phyloP scores from a whole-genome alignment of 2,888 invertebrate species.

The Agrypnus murinus region DNA sequence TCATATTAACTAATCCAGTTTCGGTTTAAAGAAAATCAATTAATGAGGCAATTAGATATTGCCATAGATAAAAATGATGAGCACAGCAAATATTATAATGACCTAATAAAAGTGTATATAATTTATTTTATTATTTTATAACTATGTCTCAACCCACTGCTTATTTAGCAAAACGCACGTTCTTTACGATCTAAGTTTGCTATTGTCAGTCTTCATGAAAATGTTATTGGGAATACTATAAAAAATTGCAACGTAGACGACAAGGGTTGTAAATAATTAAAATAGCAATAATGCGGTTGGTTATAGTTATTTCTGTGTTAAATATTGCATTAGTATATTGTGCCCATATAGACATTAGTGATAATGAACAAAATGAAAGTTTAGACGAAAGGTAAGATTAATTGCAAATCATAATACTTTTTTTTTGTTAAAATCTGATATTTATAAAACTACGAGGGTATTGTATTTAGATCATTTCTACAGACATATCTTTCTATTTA shows the following conservation, averaged over 20 bases:
- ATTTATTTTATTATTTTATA: conserved; percentile 32
- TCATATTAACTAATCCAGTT: conserved; percentile 19
- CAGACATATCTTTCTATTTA: too few relatives aligned
- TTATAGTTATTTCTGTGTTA: conserved; percentile 22
- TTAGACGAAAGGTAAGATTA: too few relatives aligned
- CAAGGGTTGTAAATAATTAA: background rate
- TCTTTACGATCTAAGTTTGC: background rate
- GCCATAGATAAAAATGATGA: conserved; percentile 38
- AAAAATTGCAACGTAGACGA: background rate
- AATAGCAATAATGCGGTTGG: background rate
- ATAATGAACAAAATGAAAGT: background rate
- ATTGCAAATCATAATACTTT: too few relatives aligned
- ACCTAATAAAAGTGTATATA: conserved; percentile 44
- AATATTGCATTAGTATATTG: conserved; percentile 10
- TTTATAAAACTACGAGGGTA: too few relatives aligned
- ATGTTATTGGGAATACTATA: conserved; percentile 3
- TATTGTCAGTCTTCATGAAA: conserved; percentile 18
- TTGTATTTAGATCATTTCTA: too few relatives aligned
- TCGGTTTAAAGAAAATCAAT: conserved; percentile 28
- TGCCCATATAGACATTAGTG: conserved; percentile 25
- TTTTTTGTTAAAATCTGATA: too few relatives aligned
- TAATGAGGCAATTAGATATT: conserved; percentile 36
- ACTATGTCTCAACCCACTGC: conserved; percentile 36
- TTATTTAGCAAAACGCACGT: conserved; percentile 39
- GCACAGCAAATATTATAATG: conserved; percentile 37